Evolutionary conservation across 2,113 vertebrate species (phyloP).

Genomic region (Nothoprocta pentlandii): DNA sequence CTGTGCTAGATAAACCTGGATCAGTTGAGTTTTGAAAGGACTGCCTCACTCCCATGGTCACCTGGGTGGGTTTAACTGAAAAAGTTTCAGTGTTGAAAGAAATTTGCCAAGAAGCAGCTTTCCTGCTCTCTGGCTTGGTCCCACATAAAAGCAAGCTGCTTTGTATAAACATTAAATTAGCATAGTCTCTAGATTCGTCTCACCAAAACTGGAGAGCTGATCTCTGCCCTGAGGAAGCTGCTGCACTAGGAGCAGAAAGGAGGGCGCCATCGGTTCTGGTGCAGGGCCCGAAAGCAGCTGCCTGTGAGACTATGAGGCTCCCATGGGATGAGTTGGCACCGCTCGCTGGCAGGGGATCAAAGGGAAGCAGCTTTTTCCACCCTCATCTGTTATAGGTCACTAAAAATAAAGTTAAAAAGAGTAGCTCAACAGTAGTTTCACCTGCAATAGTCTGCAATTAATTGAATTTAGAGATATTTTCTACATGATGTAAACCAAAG

Average conservation of each 20-base stretch:
- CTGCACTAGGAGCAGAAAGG: neutral
- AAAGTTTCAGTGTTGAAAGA: neutral
- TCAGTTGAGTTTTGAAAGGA: neutral
- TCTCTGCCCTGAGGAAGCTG: neutral
- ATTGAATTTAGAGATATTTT: neutral
- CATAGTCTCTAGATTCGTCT: neutral
- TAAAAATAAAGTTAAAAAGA: neutral
- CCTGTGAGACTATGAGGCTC: too few species aligned
- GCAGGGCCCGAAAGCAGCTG: too few species aligned
- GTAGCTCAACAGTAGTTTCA: neutral
- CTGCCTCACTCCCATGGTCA: neutral
- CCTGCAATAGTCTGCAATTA: neutral
- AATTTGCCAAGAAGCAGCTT: neutral
- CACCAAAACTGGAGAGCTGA: neutral
- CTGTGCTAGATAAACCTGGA: neutral
- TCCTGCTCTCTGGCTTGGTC: neutral
- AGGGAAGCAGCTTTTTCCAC: neutral
- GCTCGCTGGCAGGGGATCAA: neutral
- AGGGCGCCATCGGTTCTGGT: neutral
- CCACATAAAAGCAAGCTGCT: neutral
- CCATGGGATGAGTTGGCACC: too few species aligned
- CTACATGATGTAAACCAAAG: neutral
- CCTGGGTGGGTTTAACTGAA: neutral
- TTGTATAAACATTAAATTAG: neutral
- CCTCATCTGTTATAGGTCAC: neutral